A percentile compares a stretch with the other conserved stretches of the same genome.
Conservation (phyloP, 2,113 vertebrate species). For the Peromyscus leucopus region DNA sequence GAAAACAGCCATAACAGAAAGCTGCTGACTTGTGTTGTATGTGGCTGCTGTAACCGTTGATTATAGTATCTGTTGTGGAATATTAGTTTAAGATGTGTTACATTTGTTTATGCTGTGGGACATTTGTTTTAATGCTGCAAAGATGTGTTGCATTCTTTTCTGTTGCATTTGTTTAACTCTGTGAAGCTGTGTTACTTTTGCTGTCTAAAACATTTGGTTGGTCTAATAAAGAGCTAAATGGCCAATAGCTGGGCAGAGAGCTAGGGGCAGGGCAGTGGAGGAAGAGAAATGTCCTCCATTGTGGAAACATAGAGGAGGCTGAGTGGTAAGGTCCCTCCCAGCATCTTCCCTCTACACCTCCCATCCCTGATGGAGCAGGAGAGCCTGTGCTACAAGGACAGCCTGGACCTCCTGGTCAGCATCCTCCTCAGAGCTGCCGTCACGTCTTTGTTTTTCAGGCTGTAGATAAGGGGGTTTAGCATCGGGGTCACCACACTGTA, state of each 20-base stretch:
- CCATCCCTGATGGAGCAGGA: neutral
- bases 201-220: too few relatives aligned
- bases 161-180: too few relatives aligned
- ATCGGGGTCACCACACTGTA: conserved; percentile 60
- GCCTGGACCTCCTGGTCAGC: conserved; percentile 29
- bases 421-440: conserved; percentile 63
- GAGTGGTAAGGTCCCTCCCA: neutral
- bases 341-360: neutral
- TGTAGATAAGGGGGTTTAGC: conserved; percentile 71
- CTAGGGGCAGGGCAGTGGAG: neutral
- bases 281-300: neutral
- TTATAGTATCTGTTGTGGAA: neutral
- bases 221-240: too few relatives aligned
- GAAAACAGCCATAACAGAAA: neutral
- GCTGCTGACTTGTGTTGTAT: neutral
- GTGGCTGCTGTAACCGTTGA: neutral
- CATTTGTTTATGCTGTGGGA: too few relatives aligned
- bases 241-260: too few relatives aligned
- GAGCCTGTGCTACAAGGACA: neutral
- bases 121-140: too few relatives aligned
- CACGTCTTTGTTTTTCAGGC: conserved; percentile 64
- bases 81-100: too few relatives aligned
- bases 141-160: too few relatives aligned
- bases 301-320: neutral
- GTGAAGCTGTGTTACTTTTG: too few relatives aligned